A percentile compares a stretch with the other conserved stretches of the same genome.
These are phyloP conservation scores for Yasuhikotakia modesta DNA, from an alignment of 2,797 vertebrate species.

Conservation along the genomic window DNA sequence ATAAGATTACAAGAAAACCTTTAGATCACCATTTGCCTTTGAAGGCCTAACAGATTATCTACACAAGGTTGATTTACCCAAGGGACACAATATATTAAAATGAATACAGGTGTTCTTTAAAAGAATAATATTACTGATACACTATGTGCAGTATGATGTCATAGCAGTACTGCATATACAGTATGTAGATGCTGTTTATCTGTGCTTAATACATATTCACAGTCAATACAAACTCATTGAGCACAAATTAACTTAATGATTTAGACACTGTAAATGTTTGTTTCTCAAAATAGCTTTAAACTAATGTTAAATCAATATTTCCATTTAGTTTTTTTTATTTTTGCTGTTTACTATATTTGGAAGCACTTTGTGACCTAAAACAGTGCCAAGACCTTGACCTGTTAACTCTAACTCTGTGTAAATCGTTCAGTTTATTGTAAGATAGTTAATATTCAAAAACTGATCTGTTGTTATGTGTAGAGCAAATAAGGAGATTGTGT, in stretches of 20 bases:
- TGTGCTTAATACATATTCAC: too few species aligned
- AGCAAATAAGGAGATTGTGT: conserved; percentile 59
- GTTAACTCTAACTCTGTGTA: conserved; percentile 64
- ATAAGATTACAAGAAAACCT: not conserved
- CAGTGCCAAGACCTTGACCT: conserved; percentile 80
- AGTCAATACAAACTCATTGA: not conserved
- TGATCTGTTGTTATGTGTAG: conserved; percentile 63
- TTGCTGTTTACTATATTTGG: conserved; percentile 29
- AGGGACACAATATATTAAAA: conserved; percentile 22
- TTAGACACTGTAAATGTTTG: conserved; percentile 9
- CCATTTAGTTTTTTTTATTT: not conserved
- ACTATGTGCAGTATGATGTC: not conserved
- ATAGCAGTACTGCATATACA: too few species aligned
- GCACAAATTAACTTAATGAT: conserved; percentile 1
- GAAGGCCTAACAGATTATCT: not conserved
- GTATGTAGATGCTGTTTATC: too few species aligned
- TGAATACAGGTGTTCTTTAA: not conserved
- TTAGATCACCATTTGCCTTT: not conserved
- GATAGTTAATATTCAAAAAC: conserved; percentile 39
- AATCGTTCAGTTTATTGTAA: conserved; percentile 8
- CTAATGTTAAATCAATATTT: not conserved
- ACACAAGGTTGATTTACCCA: too few species aligned
- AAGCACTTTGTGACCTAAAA: conserved; percentile 52
- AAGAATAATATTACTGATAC: not conserved
- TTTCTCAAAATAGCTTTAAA: too few species aligned